phyloP scores from a whole-genome alignment of 2,888 invertebrate species.

The Mimachlamys varia region DNA sequence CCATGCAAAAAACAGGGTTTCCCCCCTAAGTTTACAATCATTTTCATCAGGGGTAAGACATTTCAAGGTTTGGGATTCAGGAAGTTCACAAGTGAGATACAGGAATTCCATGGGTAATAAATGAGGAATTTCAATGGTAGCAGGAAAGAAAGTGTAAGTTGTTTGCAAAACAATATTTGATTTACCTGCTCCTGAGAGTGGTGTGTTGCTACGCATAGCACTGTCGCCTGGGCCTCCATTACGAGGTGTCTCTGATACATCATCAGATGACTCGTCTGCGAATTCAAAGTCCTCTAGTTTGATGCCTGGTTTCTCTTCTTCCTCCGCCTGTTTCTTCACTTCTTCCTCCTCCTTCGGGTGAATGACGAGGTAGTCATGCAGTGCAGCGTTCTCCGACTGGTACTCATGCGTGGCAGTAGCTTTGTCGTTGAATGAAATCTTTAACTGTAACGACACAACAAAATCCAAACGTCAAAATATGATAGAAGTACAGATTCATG shows the following conservation, averaged over 20 bases:
- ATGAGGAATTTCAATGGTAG: too few relatives aligned
- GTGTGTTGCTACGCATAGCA: not conserved
- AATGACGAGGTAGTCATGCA: slow-evolving; percentile 72
- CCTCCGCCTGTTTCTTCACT: slow-evolving; percentile 54
- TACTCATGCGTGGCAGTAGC: slow-evolving; percentile 95
- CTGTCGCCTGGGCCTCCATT: not conserved
- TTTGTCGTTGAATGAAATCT: slow-evolving; percentile 94
- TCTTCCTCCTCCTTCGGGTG: slow-evolving; percentile 68
- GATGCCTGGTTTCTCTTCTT: slow-evolving; percentile 40
- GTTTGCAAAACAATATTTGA: not conserved
- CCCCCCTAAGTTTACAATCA: too few relatives aligned
- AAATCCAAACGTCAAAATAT: not conserved
- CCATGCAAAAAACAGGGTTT: not conserved
- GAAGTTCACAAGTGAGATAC: too few relatives aligned
- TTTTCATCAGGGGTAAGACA: too few relatives aligned
- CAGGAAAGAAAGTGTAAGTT: too few relatives aligned
- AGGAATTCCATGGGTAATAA: too few relatives aligned
- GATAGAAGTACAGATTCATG: not conserved
- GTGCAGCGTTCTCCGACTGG: slow-evolving; percentile 93
- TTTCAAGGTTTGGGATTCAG: too few relatives aligned
- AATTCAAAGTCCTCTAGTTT: not conserved
- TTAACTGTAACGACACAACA: slow-evolving; percentile 85
- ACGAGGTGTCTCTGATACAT: not conserved
- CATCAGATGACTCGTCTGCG: not conserved
- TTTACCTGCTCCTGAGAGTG: slow-evolving; percentile 14